These are phyloP conservation scores for Triplophysa tibetana DNA, from an alignment of 2,113 vertebrate genomes.

Conservation along the genomic window DNA sequence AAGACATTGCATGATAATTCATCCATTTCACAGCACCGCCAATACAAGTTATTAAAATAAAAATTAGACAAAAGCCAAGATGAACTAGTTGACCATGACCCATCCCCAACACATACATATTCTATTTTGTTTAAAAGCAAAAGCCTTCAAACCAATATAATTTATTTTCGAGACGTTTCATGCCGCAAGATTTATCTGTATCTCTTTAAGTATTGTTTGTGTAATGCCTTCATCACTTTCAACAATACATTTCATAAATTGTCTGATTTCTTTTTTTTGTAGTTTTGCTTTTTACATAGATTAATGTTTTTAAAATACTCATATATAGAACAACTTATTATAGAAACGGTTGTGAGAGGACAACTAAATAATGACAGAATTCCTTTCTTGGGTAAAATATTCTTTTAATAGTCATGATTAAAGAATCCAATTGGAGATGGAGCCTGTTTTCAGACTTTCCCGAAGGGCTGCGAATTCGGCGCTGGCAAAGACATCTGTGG, in stretches of 20 bases:
- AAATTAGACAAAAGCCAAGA: neutral
- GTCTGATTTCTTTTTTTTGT: too few relatives aligned
- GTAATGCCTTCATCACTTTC: too few relatives aligned
- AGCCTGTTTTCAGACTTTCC: conserved; percentile 37
- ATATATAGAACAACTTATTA: too few relatives aligned
- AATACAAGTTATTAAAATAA: neutral
- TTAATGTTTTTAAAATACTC: too few relatives aligned
- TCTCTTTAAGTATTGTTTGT: too few relatives aligned
- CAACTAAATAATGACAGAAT: too few relatives aligned
- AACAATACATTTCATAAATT: too few relatives aligned
- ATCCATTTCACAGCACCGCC: neutral
- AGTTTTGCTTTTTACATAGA: too few relatives aligned
- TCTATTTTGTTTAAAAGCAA: neutral
- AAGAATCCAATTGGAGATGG: conserved; percentile 47
- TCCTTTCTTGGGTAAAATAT: too few relatives aligned
- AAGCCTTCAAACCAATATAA: conserved; percentile 1
- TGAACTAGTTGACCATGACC: neutral
- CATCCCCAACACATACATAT: neutral
- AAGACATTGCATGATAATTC: neutral
- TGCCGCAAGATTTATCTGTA: conserved; percentile 4
- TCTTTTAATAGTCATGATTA: conserved; percentile 37
- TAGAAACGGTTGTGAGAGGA: too few relatives aligned
- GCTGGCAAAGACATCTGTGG: conserved; percentile 31
- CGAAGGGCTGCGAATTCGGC: neutral
- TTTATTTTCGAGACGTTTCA: neutral